Evolutionary conservation across 2,113 vertebrate species (phyloP).

Genomic region (Passer domesticus): DNA sequence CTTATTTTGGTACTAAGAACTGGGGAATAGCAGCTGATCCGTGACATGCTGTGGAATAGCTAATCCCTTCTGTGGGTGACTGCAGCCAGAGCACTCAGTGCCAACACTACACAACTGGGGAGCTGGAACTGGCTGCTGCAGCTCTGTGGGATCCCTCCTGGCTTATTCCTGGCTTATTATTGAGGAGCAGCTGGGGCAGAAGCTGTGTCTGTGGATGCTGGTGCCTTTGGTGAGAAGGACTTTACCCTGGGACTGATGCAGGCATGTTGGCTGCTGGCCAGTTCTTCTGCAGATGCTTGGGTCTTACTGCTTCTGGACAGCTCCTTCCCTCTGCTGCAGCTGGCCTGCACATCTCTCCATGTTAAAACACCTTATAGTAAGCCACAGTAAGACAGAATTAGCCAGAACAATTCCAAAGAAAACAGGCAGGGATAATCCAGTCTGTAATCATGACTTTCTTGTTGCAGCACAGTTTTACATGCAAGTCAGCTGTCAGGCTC

Average conservation of each 20-base stretch:
- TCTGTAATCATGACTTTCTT: not conserved
- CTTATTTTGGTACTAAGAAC: constrained; percentile 49
- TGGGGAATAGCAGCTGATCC: constrained; percentile 43
- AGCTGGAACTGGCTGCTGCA: constrained; percentile 9
- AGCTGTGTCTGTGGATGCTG: not conserved
- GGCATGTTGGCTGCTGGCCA: constrained; percentile 3
- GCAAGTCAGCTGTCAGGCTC: not conserved
- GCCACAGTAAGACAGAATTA: constrained; percentile 19
- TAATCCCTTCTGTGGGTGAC: constrained; percentile 55
- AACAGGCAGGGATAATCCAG: constrained; percentile 15
- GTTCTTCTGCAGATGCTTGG: constrained; percentile 11
- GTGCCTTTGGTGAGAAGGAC: constrained; percentile 46
- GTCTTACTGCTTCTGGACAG: constrained; percentile 8
- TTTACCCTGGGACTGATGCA: not conserved
- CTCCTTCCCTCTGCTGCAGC: not conserved
- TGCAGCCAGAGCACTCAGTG: not conserved
- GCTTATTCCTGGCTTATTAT: constrained; percentile 10
- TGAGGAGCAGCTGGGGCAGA: not conserved
- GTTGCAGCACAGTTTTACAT: not conserved
- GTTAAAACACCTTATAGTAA: constrained; percentile 20
- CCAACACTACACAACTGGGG: constrained; percentile 7
- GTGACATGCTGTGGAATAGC: not conserved
- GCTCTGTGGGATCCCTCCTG: constrained; percentile 2
- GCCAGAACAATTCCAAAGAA: constrained; percentile 15
- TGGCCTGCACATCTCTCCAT: not conserved